A percentile compares a stretch with the other conserved stretches of the same genome.
Evolutionary conservation across 1,140 invertebrate species (phyloP).

Genomic region (Megalonaias nervosa): DNA sequence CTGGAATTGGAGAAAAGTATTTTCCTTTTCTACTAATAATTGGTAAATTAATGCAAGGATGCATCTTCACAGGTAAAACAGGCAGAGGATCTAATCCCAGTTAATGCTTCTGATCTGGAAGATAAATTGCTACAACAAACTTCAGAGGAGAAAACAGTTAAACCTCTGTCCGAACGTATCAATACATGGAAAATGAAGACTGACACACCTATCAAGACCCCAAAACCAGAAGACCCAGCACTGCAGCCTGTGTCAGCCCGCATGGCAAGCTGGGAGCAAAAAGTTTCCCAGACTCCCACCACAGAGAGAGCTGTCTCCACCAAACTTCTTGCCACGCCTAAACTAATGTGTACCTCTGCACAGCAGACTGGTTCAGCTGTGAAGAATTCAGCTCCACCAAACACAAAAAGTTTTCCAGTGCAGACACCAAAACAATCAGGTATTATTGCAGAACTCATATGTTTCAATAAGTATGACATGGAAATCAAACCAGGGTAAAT

Average conservation of each 20-base stretch:
- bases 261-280: constrained; percentile 35
- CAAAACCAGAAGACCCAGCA: constrained; percentile 27
- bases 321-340: too few species aligned
- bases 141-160: constrained; percentile 44
- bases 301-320: constrained; percentile 3
- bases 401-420: too few species aligned
- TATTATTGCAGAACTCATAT: too few species aligned
- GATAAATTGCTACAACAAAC: not conserved
- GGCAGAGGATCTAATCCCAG: constrained; percentile 18
- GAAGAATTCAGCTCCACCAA: too few species aligned
- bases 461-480: too few species aligned
- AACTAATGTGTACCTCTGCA: too few species aligned
- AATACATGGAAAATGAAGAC: constrained; percentile 43
- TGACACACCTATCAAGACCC: constrained; percentile 24
- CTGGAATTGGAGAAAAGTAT: too few species aligned
- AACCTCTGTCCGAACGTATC: constrained; percentile 50
- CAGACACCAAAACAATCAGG: too few species aligned
- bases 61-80: constrained; percentile 15
- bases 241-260: constrained; percentile 29
- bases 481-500: too few species aligned
- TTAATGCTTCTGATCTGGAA: constrained; percentile 25
- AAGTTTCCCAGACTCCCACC: constrained; percentile 29
- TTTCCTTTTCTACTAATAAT: not conserved
- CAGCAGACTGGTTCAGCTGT: too few species aligned
- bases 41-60: not conserved